Percentiles rank a stretch among this genome's conserved stretches.
phyloP scores from a whole-genome alignment of 2,113 vertebrate species.

The Agapornis roseicollis region DNA sequence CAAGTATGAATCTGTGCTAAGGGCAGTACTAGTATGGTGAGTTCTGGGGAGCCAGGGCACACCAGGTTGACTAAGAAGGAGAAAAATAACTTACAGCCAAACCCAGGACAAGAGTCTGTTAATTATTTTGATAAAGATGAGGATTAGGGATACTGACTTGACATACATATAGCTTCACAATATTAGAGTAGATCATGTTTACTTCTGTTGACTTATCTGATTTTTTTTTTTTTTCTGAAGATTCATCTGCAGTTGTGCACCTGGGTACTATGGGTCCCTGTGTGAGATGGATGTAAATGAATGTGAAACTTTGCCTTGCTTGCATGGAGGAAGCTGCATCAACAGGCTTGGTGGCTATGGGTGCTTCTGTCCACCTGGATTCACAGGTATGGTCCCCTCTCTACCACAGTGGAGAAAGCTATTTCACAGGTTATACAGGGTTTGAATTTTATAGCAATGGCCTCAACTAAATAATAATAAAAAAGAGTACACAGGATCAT shows the following conservation, averaged over 20 bases:
- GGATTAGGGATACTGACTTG: neutral
- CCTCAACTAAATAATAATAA: neutral
- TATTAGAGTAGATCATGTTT: neutral
- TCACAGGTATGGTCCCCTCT: constrained; percentile 76
- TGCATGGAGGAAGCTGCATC: constrained; percentile 79
- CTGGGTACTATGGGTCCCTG: constrained; percentile 76
- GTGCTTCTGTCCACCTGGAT: constrained; percentile 80
- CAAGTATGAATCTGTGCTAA: neutral
- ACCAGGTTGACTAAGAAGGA: neutral
- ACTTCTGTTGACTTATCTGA: neutral
- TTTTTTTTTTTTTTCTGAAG: constrained; percentile 49
- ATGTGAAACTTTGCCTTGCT: constrained; percentile 82
- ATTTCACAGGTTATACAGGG: neutral
- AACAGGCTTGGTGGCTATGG: constrained; percentile 76
- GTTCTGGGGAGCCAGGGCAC: neutral
- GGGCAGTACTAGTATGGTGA: neutral
- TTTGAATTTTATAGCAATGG: neutral
- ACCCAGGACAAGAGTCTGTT: neutral
- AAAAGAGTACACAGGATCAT: neutral
- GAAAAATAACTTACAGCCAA: neutral
- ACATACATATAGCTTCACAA: neutral
- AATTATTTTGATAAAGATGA: neutral
- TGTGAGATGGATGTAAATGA: constrained; percentile 84
- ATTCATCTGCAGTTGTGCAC: constrained; percentile 77
- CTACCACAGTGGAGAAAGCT: neutral